Evolutionary conservation across 30 jellyfish, hydroid and myxozoan genomes (phyloP), one percentile per base, ranked within the genome.

Genomic region (Pseudorhiza aurosa): DNA sequence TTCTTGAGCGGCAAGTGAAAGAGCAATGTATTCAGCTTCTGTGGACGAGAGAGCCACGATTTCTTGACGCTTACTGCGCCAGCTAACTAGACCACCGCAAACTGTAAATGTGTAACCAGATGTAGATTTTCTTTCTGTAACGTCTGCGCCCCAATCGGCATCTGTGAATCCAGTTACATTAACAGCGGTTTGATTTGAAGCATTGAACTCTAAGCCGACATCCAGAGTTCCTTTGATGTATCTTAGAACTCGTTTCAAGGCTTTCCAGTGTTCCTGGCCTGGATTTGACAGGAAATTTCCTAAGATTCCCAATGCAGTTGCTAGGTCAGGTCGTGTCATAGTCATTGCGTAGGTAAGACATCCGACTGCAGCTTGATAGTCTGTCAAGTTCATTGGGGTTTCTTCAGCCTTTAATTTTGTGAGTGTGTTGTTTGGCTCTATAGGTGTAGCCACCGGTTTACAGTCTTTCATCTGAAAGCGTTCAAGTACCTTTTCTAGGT

Each of bases 141-240:
- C 58, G 55, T 82, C 81, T 1, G 68, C 86, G 11, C 63, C 93
- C 88, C 80, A 81, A 49, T 65, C 87, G 33, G 87, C 87, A 35
- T 80, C 92, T 19, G 77, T 40, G 39, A 19, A 68, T 7, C 80
- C 93, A 19, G 53, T 26, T 8, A 68, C 64, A 28, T 11, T 25
- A 8, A 39, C 18, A 19, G 15, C 60, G 9, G 24, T 14, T 1
- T 44, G 70, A 5, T 30, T n/a, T 8, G 84, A 17, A 1, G 65
- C 56, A 2, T 57, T 53, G 44, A 50, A 83, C 51, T 31, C 10
- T 14, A 83, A 33, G 35, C 72, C 90, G 15, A 56, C 26, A 37
- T 84, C 39, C 11, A 58, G 4, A 1, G 95, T 68, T 57, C 95
- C 95, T 45, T 71, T 82, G 17, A 82, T 57, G 58, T 73, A 72